phyloP scores from a whole-genome alignment of 2,113 vertebrate species.

The Phylloscopus trochilus region DNA sequence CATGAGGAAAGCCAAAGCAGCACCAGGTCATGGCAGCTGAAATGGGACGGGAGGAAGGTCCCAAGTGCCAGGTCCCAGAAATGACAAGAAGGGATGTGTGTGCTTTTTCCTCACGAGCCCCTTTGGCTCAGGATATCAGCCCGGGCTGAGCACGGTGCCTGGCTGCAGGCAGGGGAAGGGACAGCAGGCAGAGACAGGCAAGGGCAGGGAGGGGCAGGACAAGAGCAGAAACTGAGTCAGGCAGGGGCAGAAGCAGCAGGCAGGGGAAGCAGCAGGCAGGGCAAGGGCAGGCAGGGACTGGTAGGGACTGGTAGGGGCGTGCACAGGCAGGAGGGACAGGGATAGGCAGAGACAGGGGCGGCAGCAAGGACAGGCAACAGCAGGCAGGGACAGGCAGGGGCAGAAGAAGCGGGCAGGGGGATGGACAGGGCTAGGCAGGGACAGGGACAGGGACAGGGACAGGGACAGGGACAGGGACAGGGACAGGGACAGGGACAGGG shows the following conservation, averaged over 20 bases:
- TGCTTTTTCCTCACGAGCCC: not conserved
- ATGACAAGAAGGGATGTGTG: fast-evolving
- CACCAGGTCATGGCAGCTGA: no score
- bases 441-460: not conserved
- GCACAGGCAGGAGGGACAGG: no score
- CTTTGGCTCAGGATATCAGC: fast-evolving
- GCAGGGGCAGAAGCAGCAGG: not conserved
- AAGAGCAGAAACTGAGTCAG: not conserved
- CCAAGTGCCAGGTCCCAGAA: no score
- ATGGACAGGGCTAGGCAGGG: no score
- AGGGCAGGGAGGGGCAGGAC: not conserved
- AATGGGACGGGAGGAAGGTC: not conserved
- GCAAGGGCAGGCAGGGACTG: not conserved
- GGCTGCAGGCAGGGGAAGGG: not conserved
- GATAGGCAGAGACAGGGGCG: not conserved
- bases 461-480: not conserved
- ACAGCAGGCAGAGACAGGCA: no score
- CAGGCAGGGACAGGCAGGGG: not conserved
- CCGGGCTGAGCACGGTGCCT: not conserved
- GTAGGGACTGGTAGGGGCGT: not conserved
- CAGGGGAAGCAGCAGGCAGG: not conserved
- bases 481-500: not conserved
- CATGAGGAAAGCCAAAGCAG: fast-evolving
- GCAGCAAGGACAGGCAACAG: not conserved
- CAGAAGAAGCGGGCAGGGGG: not conserved